These are phyloP conservation scores for Tragelaphus scriptus DNA, from an alignment of 2,113 vertebrate species.

Conservation along the genomic window DNA sequence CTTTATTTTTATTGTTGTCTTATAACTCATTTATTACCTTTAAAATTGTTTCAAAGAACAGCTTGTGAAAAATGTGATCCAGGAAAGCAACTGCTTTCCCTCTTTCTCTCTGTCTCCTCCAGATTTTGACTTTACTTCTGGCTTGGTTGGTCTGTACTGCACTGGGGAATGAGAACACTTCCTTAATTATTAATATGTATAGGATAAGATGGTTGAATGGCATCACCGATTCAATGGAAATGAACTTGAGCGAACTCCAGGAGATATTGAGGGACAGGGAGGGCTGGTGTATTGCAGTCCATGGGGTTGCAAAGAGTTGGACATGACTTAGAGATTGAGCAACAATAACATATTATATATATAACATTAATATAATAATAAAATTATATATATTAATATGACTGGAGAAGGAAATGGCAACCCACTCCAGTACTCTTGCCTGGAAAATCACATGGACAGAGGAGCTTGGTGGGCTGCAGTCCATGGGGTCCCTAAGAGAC, in stretches of 20 bases:
- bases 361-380: neutral
- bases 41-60: neutral
- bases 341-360: neutral
- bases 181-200: neutral
- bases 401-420: neutral
- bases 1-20: neutral
- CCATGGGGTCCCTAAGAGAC: neutral
- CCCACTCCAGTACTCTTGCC: neutral
- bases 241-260: neutral
- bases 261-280: neutral
- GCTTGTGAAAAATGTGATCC: neutral
- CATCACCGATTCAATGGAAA: neutral
- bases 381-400: neutral
- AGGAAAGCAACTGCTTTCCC: neutral
- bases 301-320: neutral
- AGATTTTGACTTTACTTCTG: neutral
- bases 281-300: neutral
- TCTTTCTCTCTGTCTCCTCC: neutral
- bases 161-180: neutral
- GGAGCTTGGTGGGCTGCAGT: neutral
- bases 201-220: neutral
- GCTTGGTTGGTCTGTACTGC: neutral
- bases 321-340: neutral
- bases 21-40: constrained; percentile 19
- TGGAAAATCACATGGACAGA: neutral